These are phyloP conservation scores for Hypercompe scribonia DNA, from an alignment of 2,888 invertebrate genomes.

Conservation along the genomic window DNA sequence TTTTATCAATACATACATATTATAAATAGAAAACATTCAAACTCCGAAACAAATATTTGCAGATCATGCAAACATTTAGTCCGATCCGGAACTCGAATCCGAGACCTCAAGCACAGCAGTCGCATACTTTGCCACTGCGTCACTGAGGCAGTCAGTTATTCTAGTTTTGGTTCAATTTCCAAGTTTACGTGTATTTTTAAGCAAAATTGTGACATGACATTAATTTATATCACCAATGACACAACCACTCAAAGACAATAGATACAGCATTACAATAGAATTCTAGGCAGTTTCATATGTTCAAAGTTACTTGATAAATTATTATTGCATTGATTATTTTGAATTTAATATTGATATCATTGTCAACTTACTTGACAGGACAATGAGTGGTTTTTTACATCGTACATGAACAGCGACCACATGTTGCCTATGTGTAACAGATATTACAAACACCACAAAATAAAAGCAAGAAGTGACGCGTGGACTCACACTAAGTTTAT, in stretches of 20 bases:
- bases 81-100: no score
- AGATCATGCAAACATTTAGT: no score
- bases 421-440: slow-evolving; percentile 51
- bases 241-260: slow-evolving; percentile 37
- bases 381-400: slow-evolving; percentile 60
- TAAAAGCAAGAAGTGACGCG: slow-evolving; percentile 30
- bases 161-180: neutral
- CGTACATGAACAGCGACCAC: slow-evolving; percentile 53
- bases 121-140: no score
- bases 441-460: slow-evolving; percentile 47
- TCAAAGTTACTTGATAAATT: slow-evolving; percentile 51
- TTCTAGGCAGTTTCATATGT: slow-evolving; percentile 36
- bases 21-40: no score
- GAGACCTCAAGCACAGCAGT: no score
- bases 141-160: no score
- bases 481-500: neutral
- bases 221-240: slow-evolving; percentile 22
- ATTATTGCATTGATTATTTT: slow-evolving; percentile 45
- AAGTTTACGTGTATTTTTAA: neutral
- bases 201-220: neutral
- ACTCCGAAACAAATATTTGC: no score
- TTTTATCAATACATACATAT: no score
- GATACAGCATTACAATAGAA: slow-evolving; percentile 30
- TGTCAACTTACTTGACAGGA: slow-evolving; percentile 61
- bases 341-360: slow-evolving; percentile 60